phyloP scores from a whole-genome alignment of 2,888 invertebrate genomes.

The Tineola bisselliella region DNA sequence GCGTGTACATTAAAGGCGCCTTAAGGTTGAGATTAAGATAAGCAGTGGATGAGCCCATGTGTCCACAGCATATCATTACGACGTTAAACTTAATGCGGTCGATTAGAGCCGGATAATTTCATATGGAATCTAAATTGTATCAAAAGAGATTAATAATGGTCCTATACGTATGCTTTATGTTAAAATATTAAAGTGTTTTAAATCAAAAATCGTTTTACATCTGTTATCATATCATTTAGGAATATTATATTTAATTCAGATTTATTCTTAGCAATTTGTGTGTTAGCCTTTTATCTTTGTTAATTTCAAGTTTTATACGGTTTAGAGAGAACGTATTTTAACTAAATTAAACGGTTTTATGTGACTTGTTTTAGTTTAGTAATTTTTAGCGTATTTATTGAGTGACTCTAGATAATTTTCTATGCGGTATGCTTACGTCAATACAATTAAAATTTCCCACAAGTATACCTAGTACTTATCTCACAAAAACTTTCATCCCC shows the following conservation, averaged over 20 bases:
- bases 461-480: no score
- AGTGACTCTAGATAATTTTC: no score
- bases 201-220: neutral
- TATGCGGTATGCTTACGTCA: no score
- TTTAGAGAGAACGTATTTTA: no score
- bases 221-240: neutral
- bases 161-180: neutral
- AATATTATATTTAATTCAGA: neutral
- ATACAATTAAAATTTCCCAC: no score
- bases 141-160: slow-evolving; percentile 25
- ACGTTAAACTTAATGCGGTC: slow-evolving; percentile 42
- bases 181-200: neutral
- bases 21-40: slow-evolving; percentile 58
- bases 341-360: no score
- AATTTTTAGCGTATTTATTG: no score
- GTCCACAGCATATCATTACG: slow-evolving; percentile 56
- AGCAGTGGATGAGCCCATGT: slow-evolving; percentile 26
- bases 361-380: no score
- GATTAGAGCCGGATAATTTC: slow-evolving; percentile 34
- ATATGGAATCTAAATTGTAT: slow-evolving; percentile 55
- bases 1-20: slow-evolving; percentile 40
- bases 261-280: neutral
- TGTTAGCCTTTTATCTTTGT: neutral
- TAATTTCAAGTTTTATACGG: no score
- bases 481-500: neutral